phyloP scores from a whole-genome alignment of 2,113 vertebrate species.

The Peucedramus taeniatus region DNA sequence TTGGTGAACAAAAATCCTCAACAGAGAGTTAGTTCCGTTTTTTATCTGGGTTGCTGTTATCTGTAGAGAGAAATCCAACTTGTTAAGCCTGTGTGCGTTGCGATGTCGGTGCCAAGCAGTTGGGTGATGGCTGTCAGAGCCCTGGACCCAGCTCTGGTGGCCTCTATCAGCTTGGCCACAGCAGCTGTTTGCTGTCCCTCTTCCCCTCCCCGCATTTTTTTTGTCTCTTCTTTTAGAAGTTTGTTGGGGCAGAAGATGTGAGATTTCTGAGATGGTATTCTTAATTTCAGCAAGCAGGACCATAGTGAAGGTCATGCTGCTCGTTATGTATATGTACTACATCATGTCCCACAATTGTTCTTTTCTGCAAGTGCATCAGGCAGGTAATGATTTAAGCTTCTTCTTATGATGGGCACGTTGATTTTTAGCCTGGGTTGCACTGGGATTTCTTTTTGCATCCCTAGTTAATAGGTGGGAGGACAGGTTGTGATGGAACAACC shows the following conservation, averaged over 20 bases:
- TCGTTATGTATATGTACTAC: accelerated
- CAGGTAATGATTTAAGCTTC: not conserved
- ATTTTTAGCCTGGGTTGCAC: not conserved
- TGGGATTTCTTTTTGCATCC: conserved; percentile 8
- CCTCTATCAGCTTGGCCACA: not conserved
- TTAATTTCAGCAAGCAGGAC: not conserved
- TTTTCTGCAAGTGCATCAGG: not conserved
- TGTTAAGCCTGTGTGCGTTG: not conserved
- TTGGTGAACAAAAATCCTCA: not conserved
- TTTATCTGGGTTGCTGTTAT: not conserved
- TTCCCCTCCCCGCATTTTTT: not conserved
- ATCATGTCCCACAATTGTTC: not conserved
- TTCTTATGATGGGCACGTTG: not conserved
- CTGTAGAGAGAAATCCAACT: not conserved
- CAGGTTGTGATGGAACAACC: not conserved
- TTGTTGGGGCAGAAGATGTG: not conserved
- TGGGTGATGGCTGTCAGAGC: not conserved
- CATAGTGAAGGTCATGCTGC: not conserved
- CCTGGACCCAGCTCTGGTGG: not conserved
- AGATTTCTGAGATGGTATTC: not conserved
- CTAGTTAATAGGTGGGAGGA: not conserved
- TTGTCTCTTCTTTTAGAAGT: not conserved
- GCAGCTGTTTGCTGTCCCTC: not conserved
- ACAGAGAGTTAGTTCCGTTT: not conserved
- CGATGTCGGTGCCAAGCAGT: not conserved